These are phyloP conservation scores for Drosophila nebulosa DNA, from an alignment of 1,140 invertebrate species.

Conservation along the genomic window DNA sequence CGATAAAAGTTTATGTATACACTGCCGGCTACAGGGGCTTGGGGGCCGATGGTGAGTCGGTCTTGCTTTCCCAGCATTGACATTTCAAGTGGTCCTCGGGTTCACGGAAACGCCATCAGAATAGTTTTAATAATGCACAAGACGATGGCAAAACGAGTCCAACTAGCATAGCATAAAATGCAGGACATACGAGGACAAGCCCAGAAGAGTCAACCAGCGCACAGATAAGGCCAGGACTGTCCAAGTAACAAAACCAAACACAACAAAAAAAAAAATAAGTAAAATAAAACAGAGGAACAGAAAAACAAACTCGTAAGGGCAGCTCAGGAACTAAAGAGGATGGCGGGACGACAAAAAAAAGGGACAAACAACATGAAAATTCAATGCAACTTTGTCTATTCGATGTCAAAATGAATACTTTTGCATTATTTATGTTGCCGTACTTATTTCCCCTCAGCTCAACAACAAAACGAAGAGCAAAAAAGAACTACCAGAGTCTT, in stretches of 20 bases:
- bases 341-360: constrained; percentile 15
- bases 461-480: constrained; percentile 38
- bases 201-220: constrained; percentile 3
- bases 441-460: constrained; percentile 58
- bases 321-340: background rate
- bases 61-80: constrained; percentile 58
- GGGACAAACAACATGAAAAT: constrained; percentile 42
- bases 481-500: background rate
- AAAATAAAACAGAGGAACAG: constrained; percentile 18
- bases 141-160: constrained; percentile 57
- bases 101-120: constrained; percentile 60
- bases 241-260: constrained; percentile 27
- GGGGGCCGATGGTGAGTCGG: constrained; percentile 7
- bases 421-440: constrained; percentile 72
- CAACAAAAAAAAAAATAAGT: constrained; percentile 4
- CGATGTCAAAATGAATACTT: constrained; percentile 78
- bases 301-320: constrained; percentile 14
- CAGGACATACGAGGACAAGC: constrained; percentile 66
- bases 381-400: constrained; percentile 72
- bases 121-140: constrained; percentile 80
- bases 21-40: constrained; percentile 13
- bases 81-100: constrained; percentile 63
- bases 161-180: constrained; percentile 69
- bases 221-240: constrained; percentile 57
- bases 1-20: constrained; percentile 76